A percentile compares a stretch with the other conserved stretches of the same genome.
Conservation (phyloP, 1,140 invertebrate species). For the Tribolium madens region DNA sequence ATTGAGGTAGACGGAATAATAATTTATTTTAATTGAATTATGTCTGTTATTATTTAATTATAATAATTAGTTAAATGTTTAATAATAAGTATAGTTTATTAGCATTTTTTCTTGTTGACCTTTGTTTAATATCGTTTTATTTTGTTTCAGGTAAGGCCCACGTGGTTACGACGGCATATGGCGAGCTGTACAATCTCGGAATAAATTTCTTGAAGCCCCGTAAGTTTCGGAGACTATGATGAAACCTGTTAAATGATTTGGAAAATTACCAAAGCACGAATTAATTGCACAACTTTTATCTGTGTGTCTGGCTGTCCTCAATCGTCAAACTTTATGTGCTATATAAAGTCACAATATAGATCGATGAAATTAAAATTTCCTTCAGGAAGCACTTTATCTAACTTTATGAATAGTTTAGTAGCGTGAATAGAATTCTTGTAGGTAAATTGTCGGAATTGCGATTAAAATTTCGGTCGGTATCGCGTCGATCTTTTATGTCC, state of each 20-base stretch:
- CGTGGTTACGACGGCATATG: background rate
- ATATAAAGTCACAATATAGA: slow-evolving; percentile 17
- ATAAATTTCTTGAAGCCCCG: slow-evolving; percentile 15
- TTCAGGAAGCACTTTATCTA: slow-evolving; percentile 10
- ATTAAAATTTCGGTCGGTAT: background rate
- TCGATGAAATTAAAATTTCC: slow-evolving; percentile 39
- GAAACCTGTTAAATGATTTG: slow-evolving; percentile 42
- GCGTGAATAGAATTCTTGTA: background rate
- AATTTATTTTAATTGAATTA: slow-evolving; percentile 14
- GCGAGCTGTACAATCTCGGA: slow-evolving; percentile 3
- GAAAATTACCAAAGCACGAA: slow-evolving; percentile 42
- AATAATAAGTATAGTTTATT: slow-evolving; percentile 31
- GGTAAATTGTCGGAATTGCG: background rate
- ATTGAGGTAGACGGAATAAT: background rate
- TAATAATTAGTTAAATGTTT: slow-evolving; percentile 10
- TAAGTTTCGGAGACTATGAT: slow-evolving; percentile 17
- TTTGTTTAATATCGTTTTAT: background rate
- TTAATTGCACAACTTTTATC: slow-evolving; percentile 44
- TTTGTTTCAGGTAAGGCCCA: slow-evolving; percentile 39
- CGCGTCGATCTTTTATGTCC: background rate
- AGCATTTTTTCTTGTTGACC: slow-evolving; percentile 10
- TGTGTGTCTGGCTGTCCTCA: slow-evolving; percentile 35
- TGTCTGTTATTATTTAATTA: slow-evolving; percentile 1
- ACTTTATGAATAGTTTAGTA: background rate
- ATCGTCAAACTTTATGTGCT: slow-evolving; percentile 29